Evolutionary conservation across 2,113 vertebrate species (phyloP), one percentile per base, ranked within the genome.

Genomic region (Carollia perspicillata): DNA sequence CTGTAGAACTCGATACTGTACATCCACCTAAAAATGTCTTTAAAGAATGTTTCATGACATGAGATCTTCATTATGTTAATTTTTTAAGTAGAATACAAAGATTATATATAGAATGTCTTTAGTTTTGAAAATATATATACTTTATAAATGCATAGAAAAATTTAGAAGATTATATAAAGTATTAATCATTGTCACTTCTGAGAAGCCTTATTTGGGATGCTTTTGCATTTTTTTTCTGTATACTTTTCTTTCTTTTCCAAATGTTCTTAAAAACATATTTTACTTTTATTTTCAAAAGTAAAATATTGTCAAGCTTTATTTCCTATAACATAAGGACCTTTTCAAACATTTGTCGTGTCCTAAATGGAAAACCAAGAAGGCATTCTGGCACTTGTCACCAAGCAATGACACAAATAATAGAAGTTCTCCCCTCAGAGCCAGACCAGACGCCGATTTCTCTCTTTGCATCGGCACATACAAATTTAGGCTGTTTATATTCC

Each of bases 161-260:
- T 66, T 81, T 85, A 74, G 58, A 8, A 60, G n/a, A 88, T 51
- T n/a, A 75, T 13, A 53, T 90, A 65, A 78, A 69, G 42, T 78
- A 20, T 66, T 74, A 77, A 80, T 2, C 5, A 78, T 8, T 53
- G 7, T n/a, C 53, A 35, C 49, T 40, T 71, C 84, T 87, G 13
- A 55, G 33, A 95, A 75, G 20, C 75, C 47, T 75, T 51, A 75
- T 78, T 84, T 51, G 44, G 23, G 5, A 12, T 66, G 11, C 28
- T 81, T 94, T 72, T 84, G 1, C 16, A 81, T 94, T 60, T 88
- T 89, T 89, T 81, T 90, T 90, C 42, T 90, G 75, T 51, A 69
- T 28, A 58, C 7, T 93, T 75, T 87, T 89, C 26, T 89, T 6
- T 28, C 85, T 28, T 89, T 72, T 84, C 23, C 42, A 63, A 30